These are phyloP conservation scores for Mohoua ochrocephala DNA, from an alignment of 2,113 vertebrate genomes.

Conservation along the genomic window DNA sequence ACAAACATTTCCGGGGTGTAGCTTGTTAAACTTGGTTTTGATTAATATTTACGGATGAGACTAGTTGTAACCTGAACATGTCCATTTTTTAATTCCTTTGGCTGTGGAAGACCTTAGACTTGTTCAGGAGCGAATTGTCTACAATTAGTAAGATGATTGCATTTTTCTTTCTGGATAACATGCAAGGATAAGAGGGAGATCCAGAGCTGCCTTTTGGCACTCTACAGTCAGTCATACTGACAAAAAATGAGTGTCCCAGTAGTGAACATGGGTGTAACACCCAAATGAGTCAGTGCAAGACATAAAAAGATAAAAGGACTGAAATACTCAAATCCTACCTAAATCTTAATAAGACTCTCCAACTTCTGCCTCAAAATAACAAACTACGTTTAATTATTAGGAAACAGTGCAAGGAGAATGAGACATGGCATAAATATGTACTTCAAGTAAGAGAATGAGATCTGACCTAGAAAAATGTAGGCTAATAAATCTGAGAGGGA, in stretches of 20 bases:
- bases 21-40: not conserved
- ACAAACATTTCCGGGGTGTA: not conserved
- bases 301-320: not conserved
- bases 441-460: not conserved
- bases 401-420: not conserved
- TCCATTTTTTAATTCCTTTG: not conserved
- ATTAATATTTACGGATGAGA: not conserved
- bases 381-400: not conserved
- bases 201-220: not conserved
- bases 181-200: not conserved
- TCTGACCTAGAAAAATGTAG: slow-evolving; percentile 23
- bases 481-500: slow-evolving; percentile 42
- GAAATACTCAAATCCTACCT: not conserved
- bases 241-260: not conserved
- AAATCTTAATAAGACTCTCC: not conserved
- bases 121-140: not conserved
- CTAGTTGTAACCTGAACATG: not conserved
- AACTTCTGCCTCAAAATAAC: not conserved
- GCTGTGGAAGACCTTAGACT: not conserved
- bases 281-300: not conserved
- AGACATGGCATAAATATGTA: not conserved
- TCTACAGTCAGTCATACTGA: not conserved
- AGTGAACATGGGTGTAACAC: not conserved
- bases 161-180: not conserved
- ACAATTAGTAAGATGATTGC: not conserved